A percentile compares a stretch with the other conserved stretches of the same genome.
Conservation (phyloP, 2,113 vertebrate genomes). For the Mesitornis unicolor region DNA sequence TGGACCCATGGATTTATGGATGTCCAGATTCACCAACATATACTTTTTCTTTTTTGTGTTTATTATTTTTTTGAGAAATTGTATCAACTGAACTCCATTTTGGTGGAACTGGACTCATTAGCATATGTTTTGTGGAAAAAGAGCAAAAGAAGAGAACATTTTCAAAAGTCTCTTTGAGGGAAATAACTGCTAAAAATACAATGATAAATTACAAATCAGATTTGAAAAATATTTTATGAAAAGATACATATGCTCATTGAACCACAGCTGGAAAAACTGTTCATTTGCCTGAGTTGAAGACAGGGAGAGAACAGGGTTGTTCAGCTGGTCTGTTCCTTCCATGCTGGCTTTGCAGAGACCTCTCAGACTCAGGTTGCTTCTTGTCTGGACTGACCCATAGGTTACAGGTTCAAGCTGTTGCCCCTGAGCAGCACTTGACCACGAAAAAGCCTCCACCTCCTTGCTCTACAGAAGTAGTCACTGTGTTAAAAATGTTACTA, state of each 20-base stretch:
- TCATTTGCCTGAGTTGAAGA: neutral
- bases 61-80: neutral
- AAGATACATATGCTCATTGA: neutral
- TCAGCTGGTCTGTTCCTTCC: neutral
- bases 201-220: neutral
- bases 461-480: fast-evolving
- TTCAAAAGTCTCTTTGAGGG: neutral
- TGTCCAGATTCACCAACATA: neutral
- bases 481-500: neutral
- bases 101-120: neutral
- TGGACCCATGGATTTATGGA: too few species aligned
- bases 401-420: neutral
- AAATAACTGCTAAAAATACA: neutral
- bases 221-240: neutral
- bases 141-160: neutral
- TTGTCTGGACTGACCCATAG: neutral
- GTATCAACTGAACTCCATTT: neutral
- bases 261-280: neutral
- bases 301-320: neutral
- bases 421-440: neutral
- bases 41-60: neutral
- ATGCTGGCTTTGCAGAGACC: neutral
- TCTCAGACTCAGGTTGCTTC: neutral
- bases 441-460: neutral
- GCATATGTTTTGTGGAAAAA: neutral